Percentiles rank a stretch among this genome's conserved stretches.
Conservation (phyloP, 2,797 vertebrate species). For the Betta splendens region DNA sequence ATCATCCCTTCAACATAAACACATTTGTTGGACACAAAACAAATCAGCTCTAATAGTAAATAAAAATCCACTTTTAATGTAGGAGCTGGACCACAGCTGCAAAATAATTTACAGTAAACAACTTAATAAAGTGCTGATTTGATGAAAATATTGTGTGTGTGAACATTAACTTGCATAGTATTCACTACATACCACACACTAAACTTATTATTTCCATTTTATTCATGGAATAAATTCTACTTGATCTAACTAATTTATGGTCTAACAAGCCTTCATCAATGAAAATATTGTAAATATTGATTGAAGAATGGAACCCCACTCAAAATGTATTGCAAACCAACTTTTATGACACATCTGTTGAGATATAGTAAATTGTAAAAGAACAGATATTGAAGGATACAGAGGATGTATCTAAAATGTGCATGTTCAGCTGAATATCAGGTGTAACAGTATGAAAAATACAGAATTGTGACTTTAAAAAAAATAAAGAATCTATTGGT, state of each 20-base stretch:
- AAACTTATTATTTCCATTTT: constrained; percentile 71
- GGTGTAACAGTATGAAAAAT: neutral
- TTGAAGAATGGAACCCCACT: neutral
- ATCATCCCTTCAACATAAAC: too few species aligned
- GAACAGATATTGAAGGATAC: neutral
- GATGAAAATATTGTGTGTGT: constrained; percentile 42
- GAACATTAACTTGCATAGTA: constrained; percentile 44
- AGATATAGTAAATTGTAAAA: neutral
- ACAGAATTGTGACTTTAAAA: neutral
- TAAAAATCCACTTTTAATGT: too few species aligned
- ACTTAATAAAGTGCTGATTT: neutral
- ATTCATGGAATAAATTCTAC: constrained; percentile 70
- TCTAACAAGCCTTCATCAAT: too few species aligned
- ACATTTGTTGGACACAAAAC: too few species aligned
- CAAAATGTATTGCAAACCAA: neutral
- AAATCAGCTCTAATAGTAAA: too few species aligned
- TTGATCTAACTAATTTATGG: too few species aligned
- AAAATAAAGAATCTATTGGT: neutral
- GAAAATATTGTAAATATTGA: too few species aligned
- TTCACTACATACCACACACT: constrained; percentile 38
- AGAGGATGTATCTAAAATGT: neutral
- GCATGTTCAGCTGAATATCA: constrained; percentile 1
- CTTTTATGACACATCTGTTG: neutral
- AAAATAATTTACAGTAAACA: too few species aligned
- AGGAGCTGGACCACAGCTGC: too few species aligned